A percentile compares a stretch with the other conserved stretches of the same genome.
Conservation (phyloP, 2,888 invertebrate species). For the Toxonevra muliebris region DNA sequence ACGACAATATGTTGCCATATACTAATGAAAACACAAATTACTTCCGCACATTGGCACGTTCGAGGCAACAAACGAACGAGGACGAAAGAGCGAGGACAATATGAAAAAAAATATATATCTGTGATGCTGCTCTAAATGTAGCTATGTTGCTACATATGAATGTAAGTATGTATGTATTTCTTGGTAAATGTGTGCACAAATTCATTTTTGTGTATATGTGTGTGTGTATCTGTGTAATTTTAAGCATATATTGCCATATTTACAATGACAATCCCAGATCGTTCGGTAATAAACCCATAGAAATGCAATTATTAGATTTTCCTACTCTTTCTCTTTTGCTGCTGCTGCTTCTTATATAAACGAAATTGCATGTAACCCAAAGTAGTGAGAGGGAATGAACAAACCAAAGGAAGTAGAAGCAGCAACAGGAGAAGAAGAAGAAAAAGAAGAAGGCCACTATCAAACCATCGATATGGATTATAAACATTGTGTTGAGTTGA, state of each 20-base stretch:
- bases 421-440: neutral
- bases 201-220: conserved; percentile 7
- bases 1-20: conserved; percentile 47
- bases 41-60: conserved; percentile 61
- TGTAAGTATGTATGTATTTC: neutral
- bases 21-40: conserved; percentile 62
- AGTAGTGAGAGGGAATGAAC: too few species aligned
- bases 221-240: conserved; percentile 3
- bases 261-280: conserved; percentile 37
- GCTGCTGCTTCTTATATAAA: neutral
- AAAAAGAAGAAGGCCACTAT: neutral
- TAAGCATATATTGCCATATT: conserved; percentile 12
- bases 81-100: too few species aligned
- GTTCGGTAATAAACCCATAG: conserved; percentile 46
- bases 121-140: too few species aligned
- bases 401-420: too few species aligned
- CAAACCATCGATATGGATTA: too few species aligned
- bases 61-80: conserved; percentile 29
- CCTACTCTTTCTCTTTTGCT: conserved; percentile 35
- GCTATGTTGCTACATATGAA: neutral
- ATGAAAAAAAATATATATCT: too few species aligned
- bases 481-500: too few species aligned
- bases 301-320: conserved; percentile 53
- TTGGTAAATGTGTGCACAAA: neutral
- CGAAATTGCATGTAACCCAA: too few species aligned